Percentiles rank a stretch among this genome's conserved stretches.
Evolutionary conservation across 2,113 vertebrate species (phyloP).

Genomic region (Sceloporus tristichus): DNA sequence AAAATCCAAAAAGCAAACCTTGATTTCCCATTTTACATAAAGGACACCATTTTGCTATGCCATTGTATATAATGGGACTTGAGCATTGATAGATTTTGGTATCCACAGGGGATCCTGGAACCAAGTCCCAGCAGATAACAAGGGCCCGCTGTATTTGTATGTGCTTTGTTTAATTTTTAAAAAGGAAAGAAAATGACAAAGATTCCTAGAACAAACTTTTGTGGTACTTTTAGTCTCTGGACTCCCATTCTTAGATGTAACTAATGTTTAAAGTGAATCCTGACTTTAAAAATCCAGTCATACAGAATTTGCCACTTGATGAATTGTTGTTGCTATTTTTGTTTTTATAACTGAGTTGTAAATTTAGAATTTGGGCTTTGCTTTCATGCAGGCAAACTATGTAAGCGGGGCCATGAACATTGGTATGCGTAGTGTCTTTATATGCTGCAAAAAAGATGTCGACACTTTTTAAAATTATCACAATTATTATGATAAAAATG

Average conservation of each 20-base stretch:
- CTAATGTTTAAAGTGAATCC: neutral
- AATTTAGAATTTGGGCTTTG: neutral
- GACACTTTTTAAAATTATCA: neutral
- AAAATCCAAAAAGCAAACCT: no score
- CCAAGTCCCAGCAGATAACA: no score
- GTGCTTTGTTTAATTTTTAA: neutral
- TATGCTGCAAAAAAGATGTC: neutral
- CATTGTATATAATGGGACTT: no score
- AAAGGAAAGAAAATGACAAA: neutral
- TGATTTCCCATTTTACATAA: no score
- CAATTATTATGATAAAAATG: neutral
- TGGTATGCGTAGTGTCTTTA: constrained; percentile 3
- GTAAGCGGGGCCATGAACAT: constrained; percentile 34
- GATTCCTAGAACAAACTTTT: neutral
- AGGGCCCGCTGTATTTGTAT: no score
- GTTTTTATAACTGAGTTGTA: neutral
- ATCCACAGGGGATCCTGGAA: no score
- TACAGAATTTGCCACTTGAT: neutral
- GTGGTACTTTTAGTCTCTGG: neutral
- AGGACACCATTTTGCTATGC: no score
- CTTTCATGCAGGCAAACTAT: constrained; percentile 2
- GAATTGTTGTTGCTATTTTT: neutral
- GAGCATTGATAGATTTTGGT: no score
- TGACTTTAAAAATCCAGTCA: neutral
- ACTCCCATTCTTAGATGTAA: neutral